Evolutionary conservation across 1,140 invertebrate species (phyloP).

Genomic region (Brachionus koreanus): DNA sequence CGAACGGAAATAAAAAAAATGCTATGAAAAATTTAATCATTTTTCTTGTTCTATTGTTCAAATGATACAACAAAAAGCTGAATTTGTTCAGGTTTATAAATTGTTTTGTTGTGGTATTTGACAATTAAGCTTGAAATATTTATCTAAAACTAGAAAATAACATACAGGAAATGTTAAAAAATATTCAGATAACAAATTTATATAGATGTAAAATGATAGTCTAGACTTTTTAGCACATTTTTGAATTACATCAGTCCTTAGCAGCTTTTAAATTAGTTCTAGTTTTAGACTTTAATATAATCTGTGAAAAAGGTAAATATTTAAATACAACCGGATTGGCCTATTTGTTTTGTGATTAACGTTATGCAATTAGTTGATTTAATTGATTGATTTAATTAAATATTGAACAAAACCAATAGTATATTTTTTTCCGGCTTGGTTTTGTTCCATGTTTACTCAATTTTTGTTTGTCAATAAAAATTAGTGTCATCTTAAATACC

Average conservation of each 20-base stretch:
- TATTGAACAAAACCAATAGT: background rate
- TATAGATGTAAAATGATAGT: background rate
- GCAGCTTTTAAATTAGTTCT: slow-evolving; percentile 7
- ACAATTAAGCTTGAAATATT: background rate
- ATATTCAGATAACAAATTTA: background rate
- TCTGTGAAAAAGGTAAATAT: slow-evolving; percentile 8
- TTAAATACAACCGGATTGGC: background rate
- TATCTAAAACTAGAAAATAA: background rate
- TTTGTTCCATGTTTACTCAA: background rate
- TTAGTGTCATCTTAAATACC: background rate
- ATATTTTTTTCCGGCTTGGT: background rate
- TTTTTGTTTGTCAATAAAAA: background rate
- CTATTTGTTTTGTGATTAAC: background rate
- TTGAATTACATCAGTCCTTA: background rate
- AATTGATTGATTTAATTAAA: slow-evolving; percentile 5
- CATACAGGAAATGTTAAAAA: background rate
- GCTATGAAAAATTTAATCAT: background rate
- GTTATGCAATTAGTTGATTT: background rate
- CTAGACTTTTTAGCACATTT: slow-evolving; percentile 1
- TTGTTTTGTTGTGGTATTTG: background rate
- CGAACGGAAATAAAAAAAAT: background rate
- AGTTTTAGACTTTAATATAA: background rate
- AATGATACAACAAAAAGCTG: background rate
- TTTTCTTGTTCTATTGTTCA: background rate
- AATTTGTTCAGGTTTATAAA: background rate